Evolutionary conservation across 1,140 invertebrate genomes (phyloP).

Genomic region (Macrobrachium nipponense): DNA sequence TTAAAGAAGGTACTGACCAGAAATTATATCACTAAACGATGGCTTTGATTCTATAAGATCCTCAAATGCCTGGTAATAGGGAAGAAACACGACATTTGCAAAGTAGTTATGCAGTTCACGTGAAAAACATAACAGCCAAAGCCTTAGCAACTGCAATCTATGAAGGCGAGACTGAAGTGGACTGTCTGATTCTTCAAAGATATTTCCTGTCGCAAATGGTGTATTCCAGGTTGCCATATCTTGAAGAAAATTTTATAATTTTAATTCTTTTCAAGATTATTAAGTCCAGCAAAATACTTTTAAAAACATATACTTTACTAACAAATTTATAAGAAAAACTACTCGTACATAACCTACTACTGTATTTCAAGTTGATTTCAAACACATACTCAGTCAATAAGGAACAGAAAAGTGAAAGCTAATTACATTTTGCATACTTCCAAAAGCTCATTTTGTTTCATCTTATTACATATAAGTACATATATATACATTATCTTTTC

Average conservation of each 20-base stretch:
- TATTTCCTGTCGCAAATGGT: neutral
- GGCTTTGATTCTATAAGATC: slow-evolving; percentile 14
- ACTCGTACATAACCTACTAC: too few species aligned
- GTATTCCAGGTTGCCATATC: neutral
- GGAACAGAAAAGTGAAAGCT: neutral
- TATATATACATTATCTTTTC: too few species aligned
- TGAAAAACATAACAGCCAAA: slow-evolving; percentile 51
- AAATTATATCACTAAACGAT: slow-evolving; percentile 23
- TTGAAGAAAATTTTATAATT: neutral
- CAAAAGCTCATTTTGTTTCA: neutral
- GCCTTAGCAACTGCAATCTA: slow-evolving; percentile 41
- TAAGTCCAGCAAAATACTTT: neutral
- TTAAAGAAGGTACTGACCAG: slow-evolving; percentile 17
- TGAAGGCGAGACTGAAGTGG: slow-evolving; percentile 43
- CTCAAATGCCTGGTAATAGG: slow-evolving; percentile 34
- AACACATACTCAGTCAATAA: too few species aligned
- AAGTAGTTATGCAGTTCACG: slow-evolving; percentile 46
- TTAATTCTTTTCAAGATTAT: slow-evolving; percentile 2
- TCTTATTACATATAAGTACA: neutral
- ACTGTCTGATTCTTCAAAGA: neutral
- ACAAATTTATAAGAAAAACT: too few species aligned
- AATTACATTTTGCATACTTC: neutral
- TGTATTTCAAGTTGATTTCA: too few species aligned
- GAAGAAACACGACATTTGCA: slow-evolving; percentile 37
- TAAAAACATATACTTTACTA: too few species aligned